Percentiles rank a stretch among this genome's conserved stretches.
Conservation (phyloP, 2,113 vertebrate species). For the Xiphophorus couchianus region DNA sequence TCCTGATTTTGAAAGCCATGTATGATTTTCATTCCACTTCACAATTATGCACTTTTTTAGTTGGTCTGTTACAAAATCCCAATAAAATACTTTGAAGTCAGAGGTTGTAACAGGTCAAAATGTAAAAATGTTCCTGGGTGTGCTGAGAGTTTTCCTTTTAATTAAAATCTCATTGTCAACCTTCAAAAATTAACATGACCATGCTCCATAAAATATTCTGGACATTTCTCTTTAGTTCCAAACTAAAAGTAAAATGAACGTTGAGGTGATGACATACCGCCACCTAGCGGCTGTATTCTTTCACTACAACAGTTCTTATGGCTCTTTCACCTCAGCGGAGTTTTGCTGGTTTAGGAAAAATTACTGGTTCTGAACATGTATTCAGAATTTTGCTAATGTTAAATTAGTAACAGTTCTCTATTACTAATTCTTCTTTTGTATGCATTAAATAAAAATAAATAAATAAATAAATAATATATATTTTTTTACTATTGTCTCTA, state of each 20-base stretch:
- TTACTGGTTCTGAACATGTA: background rate
- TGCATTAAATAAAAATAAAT: background rate
- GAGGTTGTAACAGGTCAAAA: background rate
- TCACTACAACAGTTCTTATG: constrained; percentile 27
- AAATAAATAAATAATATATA: background rate
- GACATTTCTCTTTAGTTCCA: background rate
- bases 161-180: background rate
- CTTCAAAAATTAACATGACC: background rate
- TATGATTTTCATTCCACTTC: no score
- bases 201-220: background rate
- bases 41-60: no score
- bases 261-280: constrained; percentile 4
- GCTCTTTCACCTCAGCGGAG: background rate
- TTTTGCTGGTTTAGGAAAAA: background rate
- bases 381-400: background rate
- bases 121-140: no score
- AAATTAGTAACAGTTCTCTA: background rate
- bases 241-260: background rate
- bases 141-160: background rate
- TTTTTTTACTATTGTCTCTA: background rate
- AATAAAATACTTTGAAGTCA: background rate
- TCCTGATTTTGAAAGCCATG: background rate
- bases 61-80: background rate
- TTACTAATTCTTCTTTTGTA: background rate
- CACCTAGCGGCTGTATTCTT: constrained; percentile 58